Percentiles rank a stretch among this genome's conserved stretches.
phyloP scores from a whole-genome alignment of 2,797 vertebrate genomes.

The Ciconia nigra region DNA sequence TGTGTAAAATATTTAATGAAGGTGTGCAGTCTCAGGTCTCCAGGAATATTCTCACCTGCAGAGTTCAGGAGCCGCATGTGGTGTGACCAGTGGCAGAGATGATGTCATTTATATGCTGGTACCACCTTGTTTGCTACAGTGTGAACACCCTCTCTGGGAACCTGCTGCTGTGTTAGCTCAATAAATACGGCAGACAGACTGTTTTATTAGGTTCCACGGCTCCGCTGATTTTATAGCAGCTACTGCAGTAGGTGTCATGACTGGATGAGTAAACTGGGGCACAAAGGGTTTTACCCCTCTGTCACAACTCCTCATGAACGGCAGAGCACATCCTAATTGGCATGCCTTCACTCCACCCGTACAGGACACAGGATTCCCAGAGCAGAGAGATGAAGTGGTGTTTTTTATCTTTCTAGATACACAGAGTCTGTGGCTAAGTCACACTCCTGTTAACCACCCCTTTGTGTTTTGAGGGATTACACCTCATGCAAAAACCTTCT shows the following conservation, averaged over 20 bases:
- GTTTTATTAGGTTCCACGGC: not conserved
- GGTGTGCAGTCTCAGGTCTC: conserved; percentile 38
- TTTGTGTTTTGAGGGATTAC: not conserved
- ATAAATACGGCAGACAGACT: not conserved
- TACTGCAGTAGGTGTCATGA: not conserved
- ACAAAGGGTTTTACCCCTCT: not conserved
- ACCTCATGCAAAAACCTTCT: not conserved
- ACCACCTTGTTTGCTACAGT: not conserved
- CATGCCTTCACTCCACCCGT: not conserved
- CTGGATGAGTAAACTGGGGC: not conserved
- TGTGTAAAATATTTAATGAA: conserved; percentile 68
- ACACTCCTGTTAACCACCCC: not conserved
- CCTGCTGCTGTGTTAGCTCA: not conserved
- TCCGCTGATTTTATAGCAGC: not conserved
- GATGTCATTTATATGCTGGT: not conserved
- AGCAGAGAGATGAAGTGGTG: not conserved
- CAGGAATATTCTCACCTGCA: conserved; percentile 46
- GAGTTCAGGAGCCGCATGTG: not conserved
- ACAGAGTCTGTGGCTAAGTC: not conserved
- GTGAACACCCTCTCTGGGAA: not conserved
- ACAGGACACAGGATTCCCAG: not conserved
- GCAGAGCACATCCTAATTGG: not conserved
- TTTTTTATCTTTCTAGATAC: not conserved
- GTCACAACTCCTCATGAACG: not conserved
- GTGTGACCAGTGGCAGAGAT: not conserved